These are phyloP conservation scores for Pangasius djambal DNA, from an alignment of 2,797 vertebrate genomes.

Conservation along the genomic window DNA sequence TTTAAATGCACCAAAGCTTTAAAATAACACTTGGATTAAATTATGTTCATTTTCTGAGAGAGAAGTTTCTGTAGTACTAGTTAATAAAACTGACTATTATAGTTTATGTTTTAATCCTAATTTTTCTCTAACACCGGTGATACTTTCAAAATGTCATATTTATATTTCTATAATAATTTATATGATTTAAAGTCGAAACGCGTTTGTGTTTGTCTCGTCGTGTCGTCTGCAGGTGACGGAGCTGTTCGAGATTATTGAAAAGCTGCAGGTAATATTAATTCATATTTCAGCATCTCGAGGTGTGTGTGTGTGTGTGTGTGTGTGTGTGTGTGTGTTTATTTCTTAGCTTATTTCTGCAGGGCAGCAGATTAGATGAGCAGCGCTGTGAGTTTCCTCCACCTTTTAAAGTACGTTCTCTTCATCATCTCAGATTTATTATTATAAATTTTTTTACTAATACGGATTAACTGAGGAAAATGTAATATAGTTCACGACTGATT, in stretches of 20 bases:
- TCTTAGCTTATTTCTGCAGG: constrained; percentile 66
- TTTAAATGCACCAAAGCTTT: neutral
- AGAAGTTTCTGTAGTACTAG: neutral
- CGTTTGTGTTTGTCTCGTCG: neutral
- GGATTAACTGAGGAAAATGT: no score
- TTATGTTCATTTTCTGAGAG: neutral
- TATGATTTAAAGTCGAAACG: neutral
- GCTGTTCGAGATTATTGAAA: constrained; percentile 84
- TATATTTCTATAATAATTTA: no score
- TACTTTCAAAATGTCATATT: no score
- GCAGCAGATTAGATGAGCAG: constrained; percentile 82
- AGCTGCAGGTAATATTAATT: constrained; percentile 75
- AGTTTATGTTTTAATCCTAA: no score
- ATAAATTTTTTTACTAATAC: no score
- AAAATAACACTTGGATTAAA: neutral
- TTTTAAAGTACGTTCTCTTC: constrained; percentile 69
- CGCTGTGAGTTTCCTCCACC: constrained; percentile 80
- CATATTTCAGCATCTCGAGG: constrained; percentile 21
- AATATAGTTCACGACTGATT: neutral
- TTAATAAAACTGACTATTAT: no score
- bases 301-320: constrained; percentile 30
- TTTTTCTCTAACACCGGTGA: no score
- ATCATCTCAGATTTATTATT: neutral
- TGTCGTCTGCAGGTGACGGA: constrained; percentile 72
- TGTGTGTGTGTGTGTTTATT: constrained; percentile 19